These are phyloP conservation scores for Cephus pygmeus DNA, from an alignment of 2,888 invertebrate genomes.

Conservation along the genomic window DNA sequence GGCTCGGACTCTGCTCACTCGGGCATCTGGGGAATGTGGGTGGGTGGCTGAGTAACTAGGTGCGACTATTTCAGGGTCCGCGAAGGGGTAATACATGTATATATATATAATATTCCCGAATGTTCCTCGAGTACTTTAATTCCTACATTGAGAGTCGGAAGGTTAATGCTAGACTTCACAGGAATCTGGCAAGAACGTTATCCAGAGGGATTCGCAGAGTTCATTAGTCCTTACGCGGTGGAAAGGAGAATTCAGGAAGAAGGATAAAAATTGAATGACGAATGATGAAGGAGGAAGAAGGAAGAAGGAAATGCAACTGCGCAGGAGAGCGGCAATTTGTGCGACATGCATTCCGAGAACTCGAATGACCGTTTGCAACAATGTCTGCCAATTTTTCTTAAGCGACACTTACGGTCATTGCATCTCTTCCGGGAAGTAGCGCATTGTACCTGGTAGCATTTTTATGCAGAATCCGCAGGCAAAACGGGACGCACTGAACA, in stretches of 20 bases:
- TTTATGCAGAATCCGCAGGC: slow-evolving; percentile 21
- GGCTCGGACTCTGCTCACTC: neutral
- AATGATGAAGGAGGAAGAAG: too few species aligned
- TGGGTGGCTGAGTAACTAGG: slow-evolving; percentile 4
- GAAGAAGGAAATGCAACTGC: neutral
- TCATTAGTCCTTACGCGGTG: too few species aligned
- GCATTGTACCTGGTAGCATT: slow-evolving; percentile 43
- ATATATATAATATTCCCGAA: too few species aligned
- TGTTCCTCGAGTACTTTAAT: too few species aligned
- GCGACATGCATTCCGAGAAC: slow-evolving; percentile 47
- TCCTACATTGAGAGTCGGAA: too few species aligned
- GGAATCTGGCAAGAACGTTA: too few species aligned
- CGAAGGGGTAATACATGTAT: too few species aligned
- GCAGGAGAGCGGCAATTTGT: slow-evolving; percentile 39
- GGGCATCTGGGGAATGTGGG: slow-evolving; percentile 30
- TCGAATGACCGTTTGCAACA: slow-evolving; percentile 44
- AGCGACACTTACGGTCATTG: slow-evolving; percentile 40
- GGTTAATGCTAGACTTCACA: too few species aligned
- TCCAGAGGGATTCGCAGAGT: too few species aligned
- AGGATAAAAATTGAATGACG: too few species aligned
- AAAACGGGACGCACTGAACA: too few species aligned
- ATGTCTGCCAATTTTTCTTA: slow-evolving; percentile 48
- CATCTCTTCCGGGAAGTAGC: slow-evolving; percentile 44
- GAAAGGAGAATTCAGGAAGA: too few species aligned
- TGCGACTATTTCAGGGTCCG: slow-evolving; percentile 19